A percentile compares a stretch with the other conserved stretches of the same genome.
These are phyloP conservation scores for Mylabris phalerata DNA, from an alignment of 1,140 invertebrate genomes.

Conservation along the genomic window DNA sequence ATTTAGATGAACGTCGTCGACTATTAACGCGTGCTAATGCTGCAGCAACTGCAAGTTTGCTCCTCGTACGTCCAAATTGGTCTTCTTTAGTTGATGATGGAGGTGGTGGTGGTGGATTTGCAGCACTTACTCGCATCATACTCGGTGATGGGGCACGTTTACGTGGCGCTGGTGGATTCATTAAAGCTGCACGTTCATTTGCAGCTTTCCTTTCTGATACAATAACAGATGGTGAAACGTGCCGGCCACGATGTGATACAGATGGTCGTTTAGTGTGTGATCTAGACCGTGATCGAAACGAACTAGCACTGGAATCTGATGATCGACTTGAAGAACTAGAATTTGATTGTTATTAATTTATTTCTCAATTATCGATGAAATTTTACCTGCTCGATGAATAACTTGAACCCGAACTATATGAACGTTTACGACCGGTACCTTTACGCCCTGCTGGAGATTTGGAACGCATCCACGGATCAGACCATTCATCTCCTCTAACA, in stretches of 20 bases:
- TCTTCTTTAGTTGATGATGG: conserved; percentile 21
- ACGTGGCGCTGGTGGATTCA: conserved; percentile 62
- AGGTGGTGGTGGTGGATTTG: conserved; percentile 40
- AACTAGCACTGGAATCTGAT: conserved; percentile 42
- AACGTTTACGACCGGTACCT: conserved; percentile 49
- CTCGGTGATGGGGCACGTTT: conserved; percentile 44
- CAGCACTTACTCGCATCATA: conserved; percentile 42
- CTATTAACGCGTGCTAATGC: conserved; percentile 38
- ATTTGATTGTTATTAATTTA: background rate
- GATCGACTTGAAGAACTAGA: conserved; percentile 37
- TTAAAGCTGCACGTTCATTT: conserved; percentile 53
- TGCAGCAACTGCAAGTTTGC: conserved; percentile 36
- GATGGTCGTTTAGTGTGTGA: conserved; percentile 41
- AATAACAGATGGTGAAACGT: conserved; percentile 52
- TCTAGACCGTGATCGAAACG: conserved; percentile 46
- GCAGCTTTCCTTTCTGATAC: conserved; percentile 53
- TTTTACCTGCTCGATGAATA: conserved; percentile 64
- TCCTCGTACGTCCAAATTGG: conserved; percentile 25
- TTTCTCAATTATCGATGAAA: background rate
- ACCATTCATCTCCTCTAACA: conserved; percentile 76
- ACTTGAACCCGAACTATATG: conserved; percentile 69
- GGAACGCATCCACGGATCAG: conserved; percentile 84
- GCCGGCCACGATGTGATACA: conserved; percentile 20
- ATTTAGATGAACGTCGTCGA: conserved; percentile 41
- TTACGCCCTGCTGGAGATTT: conserved; percentile 55